A percentile compares a stretch with the other conserved stretches of the same genome.
These are phyloP conservation scores for Aythya baeri DNA, from an alignment of 2,113 vertebrate species.

Conservation along the genomic window DNA sequence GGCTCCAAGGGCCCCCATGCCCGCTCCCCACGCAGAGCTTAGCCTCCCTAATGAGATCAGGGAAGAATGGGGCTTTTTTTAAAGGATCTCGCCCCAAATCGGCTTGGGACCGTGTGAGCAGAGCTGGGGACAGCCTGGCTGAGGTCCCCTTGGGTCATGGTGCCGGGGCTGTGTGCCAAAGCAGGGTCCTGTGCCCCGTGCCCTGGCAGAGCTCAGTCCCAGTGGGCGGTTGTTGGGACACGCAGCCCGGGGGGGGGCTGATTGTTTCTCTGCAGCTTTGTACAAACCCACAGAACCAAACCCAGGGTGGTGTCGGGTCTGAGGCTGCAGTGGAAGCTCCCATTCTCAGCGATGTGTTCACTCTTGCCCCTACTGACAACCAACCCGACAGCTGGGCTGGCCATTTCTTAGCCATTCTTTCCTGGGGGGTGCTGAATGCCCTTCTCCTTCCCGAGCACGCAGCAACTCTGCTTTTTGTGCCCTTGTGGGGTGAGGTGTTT, in stretches of 20 bases:
- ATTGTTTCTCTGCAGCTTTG: neutral
- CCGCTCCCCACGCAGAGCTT: neutral
- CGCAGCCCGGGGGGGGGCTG: fast-evolving
- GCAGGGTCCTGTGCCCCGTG: neutral
- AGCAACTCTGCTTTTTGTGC: neutral
- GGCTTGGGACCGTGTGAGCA: neutral
- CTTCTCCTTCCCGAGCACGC: neutral
- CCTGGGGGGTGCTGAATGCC: fast-evolving
- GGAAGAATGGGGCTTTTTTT: constrained; percentile 29
- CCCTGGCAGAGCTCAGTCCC: constrained; percentile 40
- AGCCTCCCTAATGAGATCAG: constrained; percentile 52
- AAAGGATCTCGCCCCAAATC: constrained; percentile 36
- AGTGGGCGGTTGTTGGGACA: neutral
- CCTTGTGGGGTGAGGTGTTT: neutral
- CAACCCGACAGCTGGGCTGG: neutral
- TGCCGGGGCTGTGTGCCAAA: neutral
- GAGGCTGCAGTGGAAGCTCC: neutral
- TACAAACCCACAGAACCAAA: neutral
- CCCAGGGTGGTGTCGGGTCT: fast-evolving
- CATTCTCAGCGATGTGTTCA: neutral
- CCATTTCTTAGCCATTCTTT: neutral
- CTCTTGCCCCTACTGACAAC: neutral
- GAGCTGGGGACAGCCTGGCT: neutral
- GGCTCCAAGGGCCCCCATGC: neutral
- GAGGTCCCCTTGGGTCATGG: neutral